A percentile compares a stretch with the other conserved stretches of the same genome.
Conservation (phyloP, 2,797 vertebrate species). For the Rallus crepitans region DNA sequence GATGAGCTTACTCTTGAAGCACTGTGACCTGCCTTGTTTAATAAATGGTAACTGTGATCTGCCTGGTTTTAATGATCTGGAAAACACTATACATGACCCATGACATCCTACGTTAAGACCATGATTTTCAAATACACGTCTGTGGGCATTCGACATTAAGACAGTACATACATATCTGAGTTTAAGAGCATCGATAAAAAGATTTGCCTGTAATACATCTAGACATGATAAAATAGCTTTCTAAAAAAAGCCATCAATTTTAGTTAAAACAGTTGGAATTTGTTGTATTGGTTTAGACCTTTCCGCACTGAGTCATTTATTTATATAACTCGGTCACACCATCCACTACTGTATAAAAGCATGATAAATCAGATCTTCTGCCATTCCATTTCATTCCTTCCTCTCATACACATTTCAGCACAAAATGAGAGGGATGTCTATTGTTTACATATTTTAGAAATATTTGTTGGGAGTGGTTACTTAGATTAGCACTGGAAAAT, state of each 20-base stretch:
- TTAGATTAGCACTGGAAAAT: not conserved
- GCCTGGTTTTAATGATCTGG: not conserved
- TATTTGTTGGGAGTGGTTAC: not conserved
- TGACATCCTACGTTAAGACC: not conserved
- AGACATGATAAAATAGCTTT: not conserved
- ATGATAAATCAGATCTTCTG: not conserved
- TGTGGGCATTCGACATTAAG: not conserved
- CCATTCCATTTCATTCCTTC: not conserved
- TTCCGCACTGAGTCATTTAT: conserved; percentile 18
- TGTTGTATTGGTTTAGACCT: not conserved
- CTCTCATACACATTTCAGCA: not conserved
- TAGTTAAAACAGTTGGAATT: not conserved
- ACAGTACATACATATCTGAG: not conserved
- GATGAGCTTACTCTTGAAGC: not conserved
- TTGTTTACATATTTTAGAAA: conserved; percentile 14
- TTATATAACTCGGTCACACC: conserved; percentile 1
- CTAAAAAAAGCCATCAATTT: not conserved
- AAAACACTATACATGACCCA: not conserved
- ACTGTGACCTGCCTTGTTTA: not conserved
- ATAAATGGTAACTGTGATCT: not conserved
- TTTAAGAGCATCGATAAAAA: not conserved
- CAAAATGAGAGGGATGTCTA: not conserved
- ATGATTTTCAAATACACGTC: not conserved
- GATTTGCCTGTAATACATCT: not conserved
- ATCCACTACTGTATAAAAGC: not conserved